Base-by-base conservation (phyloP, 2,113 vertebrate genomes). In the Odocoileus hemionus region DNA sequence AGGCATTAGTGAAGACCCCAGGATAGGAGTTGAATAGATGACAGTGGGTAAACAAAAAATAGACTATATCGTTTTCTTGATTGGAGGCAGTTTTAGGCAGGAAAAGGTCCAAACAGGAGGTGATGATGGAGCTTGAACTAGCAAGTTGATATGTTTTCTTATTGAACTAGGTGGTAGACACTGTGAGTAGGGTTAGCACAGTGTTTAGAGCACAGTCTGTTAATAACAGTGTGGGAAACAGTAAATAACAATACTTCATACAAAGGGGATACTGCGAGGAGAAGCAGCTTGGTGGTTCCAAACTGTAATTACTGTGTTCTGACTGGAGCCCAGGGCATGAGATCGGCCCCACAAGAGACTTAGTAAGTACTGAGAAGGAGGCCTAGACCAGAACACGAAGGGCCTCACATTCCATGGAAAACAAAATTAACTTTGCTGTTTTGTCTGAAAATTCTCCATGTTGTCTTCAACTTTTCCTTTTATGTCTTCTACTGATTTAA, bases 11-110 rank as follows among this genome's bases (percentile, higher is more conserved):
- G 21, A 50, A 78, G n/a, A 26, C 21, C 36, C 3, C 2, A 33
- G 33, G 21, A n/a, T 14, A 45, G 76, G n/a, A 9, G 61, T 16
- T 91, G 25, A 89, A 16, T 8, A 52, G 36, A 47, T 50, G n/a
- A 3, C 5, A 36, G 13, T 14, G 45, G 6, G 7, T 6, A 23
- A 26, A 25, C 33, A 30, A 54, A 55, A 19, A 26, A 45, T 57
- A 26, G 9, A 2, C 15, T 80, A 1, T n/a, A 7, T 3, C 39
- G 7, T 10, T 16, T 4, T 79, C 16, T 54, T 19, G 3, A 2
- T 23, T 30, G 13, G 7, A 64, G 70, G 13, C 17, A 47, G 26
- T 8, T 16, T 33, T 5, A 54, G 17, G 8, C 2, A 36, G 52
- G 17, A 23, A 33, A 85, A 3, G 9, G 7, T 93, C 30, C 25